These are phyloP conservation scores for Hyperoplus lanceolatus DNA, from an alignment of 2,797 vertebrate genomes.

Conservation along the genomic window DNA sequence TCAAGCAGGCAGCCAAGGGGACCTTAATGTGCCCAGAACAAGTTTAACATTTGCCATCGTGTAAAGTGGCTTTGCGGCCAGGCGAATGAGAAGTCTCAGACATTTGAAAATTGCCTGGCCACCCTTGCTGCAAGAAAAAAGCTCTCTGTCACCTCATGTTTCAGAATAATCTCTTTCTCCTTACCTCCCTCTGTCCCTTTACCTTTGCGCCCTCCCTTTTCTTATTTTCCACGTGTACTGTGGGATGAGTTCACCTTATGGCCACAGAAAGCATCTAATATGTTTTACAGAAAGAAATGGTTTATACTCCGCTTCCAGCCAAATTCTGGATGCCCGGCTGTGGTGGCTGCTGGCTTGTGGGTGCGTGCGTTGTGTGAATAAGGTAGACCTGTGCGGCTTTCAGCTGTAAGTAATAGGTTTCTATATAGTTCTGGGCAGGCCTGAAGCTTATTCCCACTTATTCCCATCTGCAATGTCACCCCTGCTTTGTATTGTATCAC, in stretches of 20 bases:
- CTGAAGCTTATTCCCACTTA: slow-evolving; percentile 56
- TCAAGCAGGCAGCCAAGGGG: slow-evolving; percentile 64
- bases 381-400: slow-evolving; percentile 65
- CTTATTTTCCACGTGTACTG: slow-evolving; percentile 30
- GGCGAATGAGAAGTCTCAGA: slow-evolving; percentile 79
- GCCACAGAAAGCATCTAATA: slow-evolving; percentile 49
- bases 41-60: slow-evolving; percentile 77
- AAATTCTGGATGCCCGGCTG: slow-evolving; percentile 21
- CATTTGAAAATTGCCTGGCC: slow-evolving; percentile 79
- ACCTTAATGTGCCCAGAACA: slow-evolving; percentile 80
- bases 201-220: slow-evolving; percentile 1
- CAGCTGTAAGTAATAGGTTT: slow-evolving; percentile 80
- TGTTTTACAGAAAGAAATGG: slow-evolving; percentile 53
- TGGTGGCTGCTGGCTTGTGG: slow-evolving; percentile 35
- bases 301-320: slow-evolving; percentile 37
- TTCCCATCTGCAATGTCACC: slow-evolving; percentile 51
- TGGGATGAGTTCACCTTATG: slow-evolving; percentile 41
- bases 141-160: slow-evolving; percentile 81
- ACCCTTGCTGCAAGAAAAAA: slow-evolving; percentile 69
- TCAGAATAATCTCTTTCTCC: slow-evolving; percentile 59
- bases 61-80: slow-evolving; percentile 73
- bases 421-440: slow-evolving; percentile 69
- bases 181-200: slow-evolving; percentile 16
- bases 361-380: slow-evolving; percentile 43
- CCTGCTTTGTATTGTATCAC: slow-evolving; percentile 16